phyloP scores from a whole-genome alignment of 1,140 invertebrate species.

The Drosophila burlai region DNA sequence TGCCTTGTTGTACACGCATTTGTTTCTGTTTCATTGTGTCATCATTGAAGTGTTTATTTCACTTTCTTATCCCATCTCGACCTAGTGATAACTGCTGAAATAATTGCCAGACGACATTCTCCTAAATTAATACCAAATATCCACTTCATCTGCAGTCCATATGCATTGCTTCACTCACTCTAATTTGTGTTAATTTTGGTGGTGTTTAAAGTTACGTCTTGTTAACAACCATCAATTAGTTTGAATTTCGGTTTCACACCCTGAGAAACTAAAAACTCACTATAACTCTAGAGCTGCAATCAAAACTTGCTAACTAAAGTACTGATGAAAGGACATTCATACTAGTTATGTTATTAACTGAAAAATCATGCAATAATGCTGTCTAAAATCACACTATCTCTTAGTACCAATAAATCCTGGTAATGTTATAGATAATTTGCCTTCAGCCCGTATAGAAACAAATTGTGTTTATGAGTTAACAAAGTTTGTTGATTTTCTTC shows the following conservation, averaged over 20 bases:
- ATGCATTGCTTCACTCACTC: slow-evolving; percentile 18
- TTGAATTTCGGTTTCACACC: slow-evolving; percentile 13
- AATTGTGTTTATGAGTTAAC: no score
- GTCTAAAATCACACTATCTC: no score
- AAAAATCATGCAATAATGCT: not conserved
- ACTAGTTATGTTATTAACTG: no score
- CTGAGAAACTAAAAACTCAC: not conserved
- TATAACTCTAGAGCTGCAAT: not conserved
- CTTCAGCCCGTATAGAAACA: no score
- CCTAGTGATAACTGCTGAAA: slow-evolving; percentile 1
- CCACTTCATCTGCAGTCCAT: slow-evolving; percentile 6
- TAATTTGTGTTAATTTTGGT: slow-evolving; percentile 9
- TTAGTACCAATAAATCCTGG: no score
- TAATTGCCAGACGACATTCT: slow-evolving; percentile 7
- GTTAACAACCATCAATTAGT: slow-evolving; percentile 10
- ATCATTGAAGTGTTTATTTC: slow-evolving; percentile 28
- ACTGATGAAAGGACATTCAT: not conserved
- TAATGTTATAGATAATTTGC: no score
- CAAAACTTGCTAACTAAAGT: not conserved
- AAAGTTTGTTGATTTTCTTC: not conserved
- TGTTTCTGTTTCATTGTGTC: slow-evolving; percentile 44
- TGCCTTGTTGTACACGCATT: slow-evolving; percentile 25
- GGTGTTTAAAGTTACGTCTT: not conserved
- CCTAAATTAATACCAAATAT: slow-evolving; percentile 8
- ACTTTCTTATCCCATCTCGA: slow-evolving; percentile 12